Base-by-base conservation (phyloP, 2,797 vertebrate species). In the Antennarius maculatus region DNA sequence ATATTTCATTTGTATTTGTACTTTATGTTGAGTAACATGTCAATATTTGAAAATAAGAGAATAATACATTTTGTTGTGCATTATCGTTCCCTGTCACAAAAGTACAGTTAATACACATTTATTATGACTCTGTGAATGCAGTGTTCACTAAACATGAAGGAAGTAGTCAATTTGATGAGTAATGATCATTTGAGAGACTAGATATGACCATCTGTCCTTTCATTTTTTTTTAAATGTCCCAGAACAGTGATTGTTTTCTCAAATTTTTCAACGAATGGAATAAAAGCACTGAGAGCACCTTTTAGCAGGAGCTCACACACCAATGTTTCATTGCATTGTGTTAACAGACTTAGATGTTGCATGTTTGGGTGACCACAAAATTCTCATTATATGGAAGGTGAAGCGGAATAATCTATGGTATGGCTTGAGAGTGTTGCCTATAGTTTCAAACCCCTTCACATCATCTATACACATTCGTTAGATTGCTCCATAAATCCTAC, bases 351-450 rank as follows among this genome's bases (percentile, higher is more conserved):
- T 62, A 65, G 31, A 60, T 62, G 34, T 5, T 0, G 7, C 45
- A 34, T 71, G 6, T 54, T 34, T 76, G 60, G 23, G 62, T 64
- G 61, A 79, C 50, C 61, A 77, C 61, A 63, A 71, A 83, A 82
- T 83, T 86, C 74, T 73, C 71, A 91, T 91, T 91, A 92, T 80
- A 62, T 56, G 81, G 80, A 87, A 79, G 42, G 54, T 54, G 80
- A 79, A 77, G 64, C 67, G 63, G 42, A 85, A 84, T 89, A 83
- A 93, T 92, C 85, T 86, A 68, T 76, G 75, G 63, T 62, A 62
- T 66, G 57, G 61, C 69, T 61, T 48, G 64, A 61, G 50, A 62
- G 53, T n/a, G 46, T 59, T 69, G 49, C 16, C 28, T 34, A 18
- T 71, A 50, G 4, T 14, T 75, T 57, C 34, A 73, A 74, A 29